Evolutionary conservation across 2,888 invertebrate genomes (phyloP), one percentile per base, ranked within the genome.

Genomic region (Chaetogeoica ovagalla): DNA sequence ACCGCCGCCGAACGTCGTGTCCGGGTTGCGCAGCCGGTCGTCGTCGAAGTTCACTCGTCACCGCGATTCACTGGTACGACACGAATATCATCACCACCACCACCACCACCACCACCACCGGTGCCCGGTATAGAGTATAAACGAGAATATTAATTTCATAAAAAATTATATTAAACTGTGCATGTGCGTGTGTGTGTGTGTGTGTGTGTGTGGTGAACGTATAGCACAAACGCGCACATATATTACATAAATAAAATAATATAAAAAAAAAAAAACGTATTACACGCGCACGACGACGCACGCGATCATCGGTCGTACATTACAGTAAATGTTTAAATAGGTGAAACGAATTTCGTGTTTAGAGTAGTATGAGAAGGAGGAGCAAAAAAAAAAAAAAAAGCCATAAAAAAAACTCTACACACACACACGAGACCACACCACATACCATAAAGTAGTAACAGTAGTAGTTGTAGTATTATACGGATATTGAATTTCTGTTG

Each of bases 71-170:
- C 62, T 63, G 62, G 52, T 43, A 66, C 43, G 66, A 66, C n/a
- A 65, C 62, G 23, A 62, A n/a, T n/a, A n/a, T n/a, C n/a, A n/a
- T n/a, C n/a, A n/a, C n/a, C n/a, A n/a, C n/a, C n/a, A n/a, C n/a
- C n/a, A n/a, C n/a, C n/a, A n/a, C n/a, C n/a, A n/a, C n/a, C n/a
- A n/a, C n/a, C n/a, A n/a, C n/a, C n/a, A n/a, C n/a, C n/a, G n/a
- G n/a, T n/a, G 19, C 9, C 60, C 23, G 23, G 21, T 17, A 5
- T 62, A 62, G 62, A 19, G 52, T 52, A 52, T 43, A 52, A 62
- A 63, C 52, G 73, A 73, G 48, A 73, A 52, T 73, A 73, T 73
- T 73, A 73, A 73, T 73, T 73, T 62, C 62, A 73, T 52, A n/a
- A n/a, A 55, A 15, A 17, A 55, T 55, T 55, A 55, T 55, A 55